phyloP scores from a whole-genome alignment of 2,888 invertebrate species.

The Temnothorax ravouxi region DNA sequence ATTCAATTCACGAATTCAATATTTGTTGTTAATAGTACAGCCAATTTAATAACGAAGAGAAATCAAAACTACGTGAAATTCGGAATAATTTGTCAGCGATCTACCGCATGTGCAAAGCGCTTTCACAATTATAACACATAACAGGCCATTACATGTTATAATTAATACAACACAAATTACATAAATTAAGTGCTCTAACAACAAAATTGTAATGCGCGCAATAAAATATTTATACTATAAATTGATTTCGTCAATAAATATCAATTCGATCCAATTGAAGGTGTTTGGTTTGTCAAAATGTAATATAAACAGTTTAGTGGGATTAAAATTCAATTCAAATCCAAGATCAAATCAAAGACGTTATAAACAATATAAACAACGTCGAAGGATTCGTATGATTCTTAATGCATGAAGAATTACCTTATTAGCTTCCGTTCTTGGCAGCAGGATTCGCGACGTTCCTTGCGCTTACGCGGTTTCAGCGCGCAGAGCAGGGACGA shows the following conservation, averaged over 20 bases:
- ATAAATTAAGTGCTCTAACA: conserved; percentile 6
- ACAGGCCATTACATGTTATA: background rate
- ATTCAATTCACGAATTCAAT: background rate
- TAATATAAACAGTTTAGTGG: background rate
- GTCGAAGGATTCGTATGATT: background rate
- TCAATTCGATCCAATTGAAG: background rate
- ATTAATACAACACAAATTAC: conserved; percentile 8
- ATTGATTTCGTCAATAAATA: conserved; percentile 5
- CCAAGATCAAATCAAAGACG: background rate
- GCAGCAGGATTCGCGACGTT: conserved; percentile 88
- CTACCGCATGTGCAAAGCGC: background rate
- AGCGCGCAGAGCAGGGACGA: conserved; percentile 88
- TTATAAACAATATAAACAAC: background rate
- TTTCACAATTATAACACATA: background rate
- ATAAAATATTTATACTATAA: conserved; percentile 5
- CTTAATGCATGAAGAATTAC: conserved; percentile 72
- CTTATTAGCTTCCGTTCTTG: conserved; percentile 85
- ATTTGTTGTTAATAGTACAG: background rate
- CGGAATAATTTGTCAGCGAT: background rate
- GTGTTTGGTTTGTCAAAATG: background rate
- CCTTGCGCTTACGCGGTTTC: conserved; percentile 89
- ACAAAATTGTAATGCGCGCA: background rate
- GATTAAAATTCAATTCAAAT: background rate
- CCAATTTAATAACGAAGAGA: conserved; percentile 12
- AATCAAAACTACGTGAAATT: background rate